Evolutionary conservation across 2,113 vertebrate species (phyloP), one percentile per base, ranked within the genome.

Genomic region (Pogonocichla stellata): DNA sequence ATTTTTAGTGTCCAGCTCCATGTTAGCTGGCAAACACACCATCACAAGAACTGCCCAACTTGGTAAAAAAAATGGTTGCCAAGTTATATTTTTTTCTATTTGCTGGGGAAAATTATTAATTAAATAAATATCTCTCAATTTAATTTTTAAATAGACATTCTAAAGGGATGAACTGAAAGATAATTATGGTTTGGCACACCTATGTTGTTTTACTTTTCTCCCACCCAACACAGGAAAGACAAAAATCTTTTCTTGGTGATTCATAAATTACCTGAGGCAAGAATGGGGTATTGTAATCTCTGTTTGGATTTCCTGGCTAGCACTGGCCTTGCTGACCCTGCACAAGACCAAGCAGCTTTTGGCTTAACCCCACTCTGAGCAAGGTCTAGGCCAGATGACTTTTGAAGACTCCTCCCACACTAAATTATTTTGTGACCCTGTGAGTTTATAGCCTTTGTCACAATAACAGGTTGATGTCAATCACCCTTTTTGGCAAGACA

Each of bases 171-270:
- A 94, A 80, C 78, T 56, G 71, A 65, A 80, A 73, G 31, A 77
- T 70, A 90, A 91, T 91, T 82, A 91, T 5, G 17, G 11, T 34
- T 92, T 94, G 67, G 79, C 74, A 65, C 3, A 11, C 26, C 20
- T 80, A 6, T 70, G 33, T 58, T 86, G n/a, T 85, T 96, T 91
- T 85, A 57, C 29, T 89, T 90, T 91, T 72, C 50, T 92, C 47
- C 47, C 78, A 86, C 50, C 34, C 45, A 91, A 36, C 38, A 53
- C 29, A 73, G 24, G 14, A 83, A 82, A 93, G 66, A 73, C 66
- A 90, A 85, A 69, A 94, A 83, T 57, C 26, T 85, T 91, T 88
- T 66, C 62, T 86, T 70, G 61, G 33, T 43, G 23, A 77, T 79
- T 87, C 81, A 79, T 47, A 65, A 61, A 80, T 70, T 75, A 69